A percentile compares a stretch with the other conserved stretches of the same genome.
Conservation (phyloP, 1,140 invertebrate species). For the Himalopsyche phryganea region DNA sequence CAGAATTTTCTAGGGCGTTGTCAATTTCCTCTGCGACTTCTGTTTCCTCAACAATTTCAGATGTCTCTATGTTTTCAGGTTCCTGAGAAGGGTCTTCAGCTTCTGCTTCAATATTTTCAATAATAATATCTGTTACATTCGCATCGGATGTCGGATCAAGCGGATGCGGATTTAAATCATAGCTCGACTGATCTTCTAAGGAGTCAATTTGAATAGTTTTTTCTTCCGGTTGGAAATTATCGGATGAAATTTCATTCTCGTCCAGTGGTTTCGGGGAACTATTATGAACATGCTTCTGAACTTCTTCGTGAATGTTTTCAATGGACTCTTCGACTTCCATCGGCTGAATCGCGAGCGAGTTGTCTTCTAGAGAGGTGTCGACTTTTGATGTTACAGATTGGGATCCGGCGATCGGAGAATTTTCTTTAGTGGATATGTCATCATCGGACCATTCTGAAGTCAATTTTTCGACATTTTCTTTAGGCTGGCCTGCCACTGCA, state of each 20-base stretch:
- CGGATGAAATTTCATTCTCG: background rate
- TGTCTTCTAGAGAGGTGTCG: conserved; percentile 4
- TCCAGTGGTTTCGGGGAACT: too few relatives aligned
- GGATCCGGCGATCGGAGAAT: background rate
- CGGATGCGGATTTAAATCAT: background rate
- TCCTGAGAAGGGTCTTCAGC: background rate
- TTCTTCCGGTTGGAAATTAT: background rate
- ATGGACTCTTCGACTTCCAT: conserved; percentile 46
- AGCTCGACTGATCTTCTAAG: background rate
- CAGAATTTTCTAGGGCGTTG: background rate
- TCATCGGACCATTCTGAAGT: conserved; percentile 50
- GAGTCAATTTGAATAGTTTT: background rate
- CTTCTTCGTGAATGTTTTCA: conserved; percentile 49
- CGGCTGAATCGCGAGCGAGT: background rate
- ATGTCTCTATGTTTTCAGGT: background rate
- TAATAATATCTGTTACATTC: background rate
- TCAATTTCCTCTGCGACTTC: background rate
- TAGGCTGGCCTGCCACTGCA: background rate
- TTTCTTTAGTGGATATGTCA: conserved; percentile 37
- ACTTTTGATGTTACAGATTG: background rate
- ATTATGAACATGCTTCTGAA: conserved; percentile 27
- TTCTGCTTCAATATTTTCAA: background rate
- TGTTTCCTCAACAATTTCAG: too few relatives aligned
- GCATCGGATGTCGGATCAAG: background rate
- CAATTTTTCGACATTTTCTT: conserved; percentile 28